phyloP scores from a whole-genome alignment of 2,888 invertebrate species.

The Cryptosula pallasiana region DNA sequence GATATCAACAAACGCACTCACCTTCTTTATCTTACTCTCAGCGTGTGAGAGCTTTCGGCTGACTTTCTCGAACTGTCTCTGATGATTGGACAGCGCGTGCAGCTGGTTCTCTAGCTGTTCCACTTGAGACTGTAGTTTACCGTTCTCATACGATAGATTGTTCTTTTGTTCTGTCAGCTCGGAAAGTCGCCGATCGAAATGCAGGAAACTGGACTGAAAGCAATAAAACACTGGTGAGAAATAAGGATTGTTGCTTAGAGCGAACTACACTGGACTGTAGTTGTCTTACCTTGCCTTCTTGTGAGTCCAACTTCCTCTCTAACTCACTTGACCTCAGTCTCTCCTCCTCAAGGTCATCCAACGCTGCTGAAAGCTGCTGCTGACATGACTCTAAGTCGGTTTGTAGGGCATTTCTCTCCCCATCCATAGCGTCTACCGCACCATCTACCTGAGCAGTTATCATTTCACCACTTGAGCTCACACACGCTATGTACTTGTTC shows the following conservation, averaged over 20 bases:
- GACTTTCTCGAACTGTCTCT: constrained; percentile 31
- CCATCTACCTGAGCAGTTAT: constrained; percentile 44
- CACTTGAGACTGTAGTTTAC: constrained; percentile 61
- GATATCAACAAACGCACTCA: neutral
- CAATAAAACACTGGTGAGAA: too few species aligned
- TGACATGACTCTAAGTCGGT: constrained; percentile 37
- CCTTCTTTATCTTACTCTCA: constrained; percentile 5
- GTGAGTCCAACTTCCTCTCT: neutral
- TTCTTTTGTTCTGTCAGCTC: constrained; percentile 49
- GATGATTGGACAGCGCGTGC: constrained; percentile 65
- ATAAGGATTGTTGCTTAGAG: too few species aligned
- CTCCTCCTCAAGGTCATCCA: constrained; percentile 39
- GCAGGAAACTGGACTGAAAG: constrained; percentile 25
- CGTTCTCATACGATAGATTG: constrained; percentile 48
- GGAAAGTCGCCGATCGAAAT: constrained; percentile 41
- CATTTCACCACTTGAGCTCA: too few species aligned
- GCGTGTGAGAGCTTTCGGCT: neutral
- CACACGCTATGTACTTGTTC: too few species aligned
- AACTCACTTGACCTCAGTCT: constrained; percentile 32
- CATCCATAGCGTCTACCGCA: constrained; percentile 44
- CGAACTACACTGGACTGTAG: too few species aligned
- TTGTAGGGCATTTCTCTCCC: constrained; percentile 39
- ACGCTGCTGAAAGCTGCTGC: constrained; percentile 37
- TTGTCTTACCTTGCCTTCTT: neutral
- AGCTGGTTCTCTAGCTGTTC: constrained; percentile 74